Percentiles rank a stretch among this genome's conserved stretches.
phyloP scores from a whole-genome alignment of 2,113 vertebrate species.

The Hemicordylus capensis region DNA sequence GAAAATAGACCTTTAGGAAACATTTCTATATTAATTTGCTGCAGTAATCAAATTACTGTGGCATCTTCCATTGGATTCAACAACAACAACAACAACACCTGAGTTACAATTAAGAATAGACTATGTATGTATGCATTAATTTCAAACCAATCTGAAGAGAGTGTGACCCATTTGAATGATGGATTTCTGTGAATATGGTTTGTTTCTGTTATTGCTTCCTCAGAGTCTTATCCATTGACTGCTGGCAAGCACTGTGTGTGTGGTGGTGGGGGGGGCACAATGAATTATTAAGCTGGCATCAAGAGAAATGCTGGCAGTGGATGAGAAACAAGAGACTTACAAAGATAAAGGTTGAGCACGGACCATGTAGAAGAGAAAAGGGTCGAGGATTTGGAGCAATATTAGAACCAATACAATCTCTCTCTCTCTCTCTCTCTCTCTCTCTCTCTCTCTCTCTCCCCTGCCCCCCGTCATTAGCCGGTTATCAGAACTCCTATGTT shows the following conservation, averaged over 20 bases:
- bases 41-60: constrained; percentile 62
- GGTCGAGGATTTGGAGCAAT: not conserved
- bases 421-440: not conserved
- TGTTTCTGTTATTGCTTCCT: not conserved
- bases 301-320: constrained; percentile 5
- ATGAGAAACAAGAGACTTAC: constrained; percentile 14
- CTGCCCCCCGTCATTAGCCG: not conserved
- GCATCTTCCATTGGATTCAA: constrained; percentile 58
- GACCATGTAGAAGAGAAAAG: not conserved
- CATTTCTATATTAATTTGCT: constrained; percentile 67
- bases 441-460: not conserved
- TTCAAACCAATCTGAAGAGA: constrained; percentile 67
- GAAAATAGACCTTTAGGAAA: constrained; percentile 50
- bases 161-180: constrained; percentile 64
- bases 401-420: not conserved
- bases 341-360: not conserved
- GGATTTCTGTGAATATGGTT: constrained; percentile 33
- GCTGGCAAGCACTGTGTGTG: constrained; percentile 6
- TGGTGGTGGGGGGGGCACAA: not conserved
- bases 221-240: constrained; percentile 11
- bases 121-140: constrained; percentile 60
- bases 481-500: not conserved
- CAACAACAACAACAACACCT: constrained; percentile 64
- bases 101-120: constrained; percentile 47
- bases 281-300: constrained; percentile 17